A percentile compares a stretch with the other conserved stretches of the same genome.
phyloP scores from a whole-genome alignment of 2,113 vertebrate species.

The cattle (Bos taurus) region DNA sequence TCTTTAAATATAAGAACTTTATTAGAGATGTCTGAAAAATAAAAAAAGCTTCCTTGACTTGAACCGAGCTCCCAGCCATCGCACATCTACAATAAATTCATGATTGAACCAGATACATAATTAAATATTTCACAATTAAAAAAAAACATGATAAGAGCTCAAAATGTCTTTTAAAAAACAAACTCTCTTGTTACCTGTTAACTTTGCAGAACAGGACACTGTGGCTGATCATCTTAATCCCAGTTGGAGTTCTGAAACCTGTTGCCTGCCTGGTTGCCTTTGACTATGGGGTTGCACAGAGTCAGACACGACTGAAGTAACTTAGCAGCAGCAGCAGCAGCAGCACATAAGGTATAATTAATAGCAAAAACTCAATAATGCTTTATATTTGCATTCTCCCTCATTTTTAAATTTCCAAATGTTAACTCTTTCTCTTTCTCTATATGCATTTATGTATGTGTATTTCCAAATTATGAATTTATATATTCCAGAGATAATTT shows the following conservation, averaged over 20 bases:
- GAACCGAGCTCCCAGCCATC: background rate
- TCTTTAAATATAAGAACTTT: conserved; percentile 25
- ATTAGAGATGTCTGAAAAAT: background rate
- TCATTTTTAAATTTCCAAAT: conserved; percentile 3
- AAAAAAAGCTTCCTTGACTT: background rate
- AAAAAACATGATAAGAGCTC: background rate
- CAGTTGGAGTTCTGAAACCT: background rate
- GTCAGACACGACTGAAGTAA: too few species aligned
- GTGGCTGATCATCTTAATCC: background rate
- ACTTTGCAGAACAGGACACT: background rate
- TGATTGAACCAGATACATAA: background rate
- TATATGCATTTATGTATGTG: background rate
- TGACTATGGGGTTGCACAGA: background rate
- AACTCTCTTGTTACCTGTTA: background rate
- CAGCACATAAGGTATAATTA: background rate
- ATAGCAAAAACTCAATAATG: background rate
- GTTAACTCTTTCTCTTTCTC: background rate
- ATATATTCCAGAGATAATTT: background rate
- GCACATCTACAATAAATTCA: background rate
- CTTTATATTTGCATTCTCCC: background rate
- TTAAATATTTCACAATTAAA: background rate
- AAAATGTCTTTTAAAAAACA: background rate
- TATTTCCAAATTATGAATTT: background rate
- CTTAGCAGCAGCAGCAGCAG: too few species aligned
- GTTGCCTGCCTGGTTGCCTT: background rate